Evolutionary conservation across 2,888 invertebrate genomes (phyloP), one percentile per base, ranked within the genome.

Genomic region (Parascotia fuliginaria): DNA sequence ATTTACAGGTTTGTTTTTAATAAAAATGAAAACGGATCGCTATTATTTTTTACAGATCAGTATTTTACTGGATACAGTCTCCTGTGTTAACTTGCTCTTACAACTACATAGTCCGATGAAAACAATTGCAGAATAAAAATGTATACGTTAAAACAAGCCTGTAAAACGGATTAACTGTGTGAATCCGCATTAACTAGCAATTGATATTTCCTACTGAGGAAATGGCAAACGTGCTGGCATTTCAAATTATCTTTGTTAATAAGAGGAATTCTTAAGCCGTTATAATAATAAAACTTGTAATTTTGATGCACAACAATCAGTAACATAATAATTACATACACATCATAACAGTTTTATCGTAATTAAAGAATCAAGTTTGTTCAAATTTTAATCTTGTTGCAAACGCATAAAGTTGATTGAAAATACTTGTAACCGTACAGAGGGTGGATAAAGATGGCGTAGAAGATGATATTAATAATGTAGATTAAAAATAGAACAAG

Each of bases 401-500:
- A 6, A 2, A 24, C 9, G n/a, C n/a, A 0, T 14, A 3, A 33
- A 48, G 42, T 15, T 51, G 61, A 49, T 7, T 36, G 16, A 34
- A 50, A 0, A 50, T 14, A 49, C 31, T 40, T 55, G 32, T 0
- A 2, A 5, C 19, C 43, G 36, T 38, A 27, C 40, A 60, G 27
- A 52, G 61, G 62, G 51, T 65, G 60, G 50, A 48, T 57, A 57
- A 50, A 42, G 66, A 66, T 63, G 53, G 28, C 36, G 43, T 29
- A 28, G 32, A 42, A 53, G 63, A 62, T 62, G 57, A 48, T 42
- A 47, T 54, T 63, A 66, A 62, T 65, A 66, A 66, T 62, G 58
- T 66, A 57, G 63, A 63, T 63, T 57, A 62, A 66, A 63, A 66
- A n/a, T 67, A 45, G 45, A 48, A 51, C 53, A 62, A 45, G 67